Evolutionary conservation across 2,113 vertebrate genomes (phyloP).

Genomic region (Lutjanus erythropterus): DNA sequence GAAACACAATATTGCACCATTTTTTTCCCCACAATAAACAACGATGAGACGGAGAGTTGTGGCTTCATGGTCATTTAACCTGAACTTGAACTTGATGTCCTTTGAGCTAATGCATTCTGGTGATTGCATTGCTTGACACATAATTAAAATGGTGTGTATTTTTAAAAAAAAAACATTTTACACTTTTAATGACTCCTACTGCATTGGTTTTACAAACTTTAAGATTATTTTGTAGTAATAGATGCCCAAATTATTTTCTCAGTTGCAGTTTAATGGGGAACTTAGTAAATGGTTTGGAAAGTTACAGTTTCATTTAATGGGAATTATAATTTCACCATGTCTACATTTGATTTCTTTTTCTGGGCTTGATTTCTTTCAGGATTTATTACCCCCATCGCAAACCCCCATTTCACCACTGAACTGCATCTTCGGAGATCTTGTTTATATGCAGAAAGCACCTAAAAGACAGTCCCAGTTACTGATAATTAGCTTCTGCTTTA

Average conservation of each 20-base stretch:
- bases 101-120: background rate
- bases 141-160: background rate
- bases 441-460: slow-evolving; percentile 45
- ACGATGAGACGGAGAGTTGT: background rate
- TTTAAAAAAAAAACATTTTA: slow-evolving; percentile 2
- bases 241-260: background rate
- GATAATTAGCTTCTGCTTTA: slow-evolving; percentile 65
- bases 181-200: slow-evolving; percentile 14
- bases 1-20: background rate
- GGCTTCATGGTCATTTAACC: slow-evolving; percentile 4
- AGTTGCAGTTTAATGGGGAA: slow-evolving; percentile 4
- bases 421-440: slow-evolving; percentile 40
- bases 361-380: slow-evolving; percentile 33
- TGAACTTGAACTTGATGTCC: slow-evolving; percentile 15
- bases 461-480: slow-evolving; percentile 59
- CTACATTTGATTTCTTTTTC: slow-evolving; percentile 30
- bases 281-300: slow-evolving; percentile 25
- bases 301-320: slow-evolving; percentile 15
- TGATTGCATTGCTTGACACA: slow-evolving; percentile 1
- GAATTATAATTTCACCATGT: slow-evolving; percentile 21
- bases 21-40: background rate
- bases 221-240: background rate
- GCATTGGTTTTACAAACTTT: background rate
- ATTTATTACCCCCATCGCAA: slow-evolving; percentile 18
- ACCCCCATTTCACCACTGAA: slow-evolving; percentile 24